Base-by-base conservation (phyloP, 2,113 vertebrate genomes). In the Asarcornis scutulata region DNA sequence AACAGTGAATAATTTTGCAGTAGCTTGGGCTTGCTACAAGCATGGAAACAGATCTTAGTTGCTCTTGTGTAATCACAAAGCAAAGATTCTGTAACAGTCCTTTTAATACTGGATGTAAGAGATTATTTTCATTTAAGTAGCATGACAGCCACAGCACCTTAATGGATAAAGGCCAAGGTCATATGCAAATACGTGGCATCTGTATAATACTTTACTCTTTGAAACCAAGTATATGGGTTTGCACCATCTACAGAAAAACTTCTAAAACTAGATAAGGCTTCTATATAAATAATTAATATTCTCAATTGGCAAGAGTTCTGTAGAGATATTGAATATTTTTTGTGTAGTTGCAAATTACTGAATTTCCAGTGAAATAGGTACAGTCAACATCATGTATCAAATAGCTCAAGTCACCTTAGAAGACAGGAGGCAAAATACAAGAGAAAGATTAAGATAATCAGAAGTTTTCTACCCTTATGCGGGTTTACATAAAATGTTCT, bases 1-100 rank as follows among this genome's bases (percentile, higher is more conserved):
- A 86, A 71, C 21, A 64, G 20, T 22, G 25, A 86, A 91, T 17
- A 52, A 46, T 50, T 93, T 80, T 69, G 55, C 76, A 64, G 44
- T 72, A 53, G 18, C 52, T 91, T 80, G 34, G 27, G 38, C 34
- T 95, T 89, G 72, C 91, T 92, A 94, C 81, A 92, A 93, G 79
- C 5, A 62, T 83, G 75, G 83, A 83, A 91, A 88, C 7, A 82
- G 67, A 96, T 93, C 72, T 80, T 8, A 83, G 85, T 68, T 89
- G 75, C 68, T 83, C 15, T 26, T 60, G 40, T 18, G 86, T 34
- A 92, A 86, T 48, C 87, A 85, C 34, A 63, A 85, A 78, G 11
- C 18, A 92, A 89, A 94, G 52, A 67, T 20, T 73, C 46, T 83
- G 38, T 82, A 96, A 84, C 29, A 83, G 22, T 20, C 60, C 58